These are phyloP conservation scores for Erinaceus europaeus DNA, from an alignment of 2,113 vertebrate genomes.

Conservation along the genomic window DNA sequence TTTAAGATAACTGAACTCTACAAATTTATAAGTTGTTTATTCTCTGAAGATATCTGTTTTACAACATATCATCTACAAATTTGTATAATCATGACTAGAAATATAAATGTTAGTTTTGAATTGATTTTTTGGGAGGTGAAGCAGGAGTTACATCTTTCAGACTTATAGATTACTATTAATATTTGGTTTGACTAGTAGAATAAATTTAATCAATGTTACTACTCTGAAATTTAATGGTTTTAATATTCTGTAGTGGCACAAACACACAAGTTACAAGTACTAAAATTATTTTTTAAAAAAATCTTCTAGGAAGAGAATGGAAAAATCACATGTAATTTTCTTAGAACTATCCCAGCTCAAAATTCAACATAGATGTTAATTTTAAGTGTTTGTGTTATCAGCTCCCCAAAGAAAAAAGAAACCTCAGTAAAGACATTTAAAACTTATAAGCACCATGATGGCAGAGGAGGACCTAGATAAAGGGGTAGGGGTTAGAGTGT, in stretches of 20 bases:
- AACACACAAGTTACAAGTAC: neutral
- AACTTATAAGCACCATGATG: too few relatives aligned
- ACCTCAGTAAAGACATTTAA: neutral
- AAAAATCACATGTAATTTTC: neutral
- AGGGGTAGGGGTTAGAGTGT: too few relatives aligned
- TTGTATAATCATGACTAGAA: neutral
- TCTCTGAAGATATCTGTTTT: neutral
- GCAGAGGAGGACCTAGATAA: too few relatives aligned
- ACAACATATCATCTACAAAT: neutral
- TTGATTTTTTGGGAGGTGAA: neutral
- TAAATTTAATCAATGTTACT: neutral
- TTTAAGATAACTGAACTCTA: neutral
- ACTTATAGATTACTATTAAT: neutral
- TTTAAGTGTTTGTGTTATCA: neutral
- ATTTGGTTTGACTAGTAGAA: conserved; percentile 2
- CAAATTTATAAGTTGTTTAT: neutral
- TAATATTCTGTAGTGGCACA: neutral
- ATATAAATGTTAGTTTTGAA: neutral
- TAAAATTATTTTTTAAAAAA: neutral
- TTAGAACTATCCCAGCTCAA: neutral
- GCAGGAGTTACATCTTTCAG: neutral
- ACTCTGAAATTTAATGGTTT: neutral
- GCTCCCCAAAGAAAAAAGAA: neutral
- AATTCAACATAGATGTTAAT: neutral
- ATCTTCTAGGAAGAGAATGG: neutral